These are phyloP conservation scores for Tipula vernalis DNA, from an alignment of 2,888 invertebrate species.

Conservation along the genomic window DNA sequence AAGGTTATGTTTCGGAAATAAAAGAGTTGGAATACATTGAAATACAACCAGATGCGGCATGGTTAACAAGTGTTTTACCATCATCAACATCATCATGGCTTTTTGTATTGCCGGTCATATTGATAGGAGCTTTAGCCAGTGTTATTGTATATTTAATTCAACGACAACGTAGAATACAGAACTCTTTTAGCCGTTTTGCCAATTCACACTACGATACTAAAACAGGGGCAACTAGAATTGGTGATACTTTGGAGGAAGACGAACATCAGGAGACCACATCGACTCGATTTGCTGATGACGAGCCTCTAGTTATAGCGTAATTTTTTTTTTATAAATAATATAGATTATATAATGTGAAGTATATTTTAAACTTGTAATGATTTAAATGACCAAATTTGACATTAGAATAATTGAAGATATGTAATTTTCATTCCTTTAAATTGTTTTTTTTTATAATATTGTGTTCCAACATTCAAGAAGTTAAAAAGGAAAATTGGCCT, in stretches of 20 bases:
- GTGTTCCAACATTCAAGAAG: background rate
- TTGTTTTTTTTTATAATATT: background rate
- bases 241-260: constrained; percentile 53
- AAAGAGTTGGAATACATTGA: constrained; percentile 21
- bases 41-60: constrained; percentile 19
- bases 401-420: background rate
- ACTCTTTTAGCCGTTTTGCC: constrained; percentile 68
- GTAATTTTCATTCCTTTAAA: background rate
- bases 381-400: background rate
- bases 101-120: constrained; percentile 43
- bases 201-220: constrained; percentile 77
- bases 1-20: constrained; percentile 22
- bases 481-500: background rate
- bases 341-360: background rate
- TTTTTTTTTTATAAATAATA: background rate
- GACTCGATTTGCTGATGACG: constrained; percentile 70
- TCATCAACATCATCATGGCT: constrained; percentile 28
- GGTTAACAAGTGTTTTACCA: constrained; percentile 17
- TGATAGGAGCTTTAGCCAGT: constrained; percentile 39
- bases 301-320: constrained; percentile 84
- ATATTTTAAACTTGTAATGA: background rate
- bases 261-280: constrained; percentile 81
- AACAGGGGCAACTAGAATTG: constrained; percentile 76
- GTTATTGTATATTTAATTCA: constrained; percentile 49
- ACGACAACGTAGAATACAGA: constrained; percentile 59